Percentiles rank a stretch among this genome's conserved stretches.
Conservation (phyloP, 2,888 invertebrate genomes). For the Epicampocera succincta region DNA sequence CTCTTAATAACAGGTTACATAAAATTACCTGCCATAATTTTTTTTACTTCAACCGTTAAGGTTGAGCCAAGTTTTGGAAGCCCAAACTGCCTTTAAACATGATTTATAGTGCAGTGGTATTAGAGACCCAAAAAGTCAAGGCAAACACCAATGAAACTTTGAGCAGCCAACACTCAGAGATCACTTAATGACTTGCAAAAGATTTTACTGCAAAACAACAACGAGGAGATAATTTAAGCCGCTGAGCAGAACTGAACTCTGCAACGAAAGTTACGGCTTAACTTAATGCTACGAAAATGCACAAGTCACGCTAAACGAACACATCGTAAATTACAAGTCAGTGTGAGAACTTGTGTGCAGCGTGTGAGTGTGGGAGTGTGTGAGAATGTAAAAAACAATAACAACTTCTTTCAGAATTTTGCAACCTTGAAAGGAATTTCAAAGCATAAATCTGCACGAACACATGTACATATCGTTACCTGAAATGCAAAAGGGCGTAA, state of each 20-base stretch:
- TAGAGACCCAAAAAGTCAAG: not conserved
- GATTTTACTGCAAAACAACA: not conserved
- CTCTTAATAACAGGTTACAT: no score
- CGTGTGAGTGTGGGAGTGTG: no score
- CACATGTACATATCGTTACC: no score
- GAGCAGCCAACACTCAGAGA: conserved; percentile 47
- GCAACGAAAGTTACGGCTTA: not conserved
- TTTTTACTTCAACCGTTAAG: not conserved
- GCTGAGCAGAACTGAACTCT: no score
- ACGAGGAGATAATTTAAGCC: not conserved
- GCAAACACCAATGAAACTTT: conserved; percentile 21
- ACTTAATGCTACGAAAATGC: not conserved
- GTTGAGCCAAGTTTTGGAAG: not conserved
- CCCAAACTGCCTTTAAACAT: conserved; percentile 13
- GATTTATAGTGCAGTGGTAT: not conserved
- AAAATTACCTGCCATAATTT: not conserved
- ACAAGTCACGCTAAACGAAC: conserved; percentile 7
- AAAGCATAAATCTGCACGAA: no score
- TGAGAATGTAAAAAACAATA: no score
- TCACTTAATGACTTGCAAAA: conserved; percentile 54
- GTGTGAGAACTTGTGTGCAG: no score
- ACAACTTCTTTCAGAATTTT: no score
- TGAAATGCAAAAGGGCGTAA: no score
- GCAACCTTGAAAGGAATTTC: no score
- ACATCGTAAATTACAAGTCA: no score